Base-by-base conservation (phyloP, 1,140 invertebrate species). In the Tetragonula clypearis region DNA sequence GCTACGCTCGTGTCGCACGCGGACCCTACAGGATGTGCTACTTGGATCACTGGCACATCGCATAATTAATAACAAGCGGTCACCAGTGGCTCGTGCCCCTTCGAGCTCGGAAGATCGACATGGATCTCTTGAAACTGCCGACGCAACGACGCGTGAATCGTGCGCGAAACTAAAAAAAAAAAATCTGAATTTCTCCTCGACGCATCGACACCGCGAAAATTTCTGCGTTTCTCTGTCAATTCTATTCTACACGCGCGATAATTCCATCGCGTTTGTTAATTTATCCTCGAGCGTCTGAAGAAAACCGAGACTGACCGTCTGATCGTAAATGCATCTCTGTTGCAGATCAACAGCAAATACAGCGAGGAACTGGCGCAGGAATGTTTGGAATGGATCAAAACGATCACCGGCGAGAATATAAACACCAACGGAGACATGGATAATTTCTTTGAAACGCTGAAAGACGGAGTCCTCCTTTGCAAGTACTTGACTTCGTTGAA, bases 321-420 rank as follows among this genome's bases (percentile, higher is more conserved):
- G 15, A 75, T 60, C 26, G 19, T 6, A 26, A 86, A 89, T 81
- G 68, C 74, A 69, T 68, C 90, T 81, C 79, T 87, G 79, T 97
- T 97, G 41, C 96, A 99, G 98, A 98, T 99, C 85, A 98, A 98
- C 94, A 98, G 98, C 93, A 99, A 99, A 95, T 99, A 99, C 95
- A 99, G 97, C 93, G 98, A 98, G 94, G 97, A 98, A 92, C 96
- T 99, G 86, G 98, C 98, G 0, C 96, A 97, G 88, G 98, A 99
- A 96, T 97, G 97, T 90, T 95, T 99, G 91, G 97, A 98, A 95
- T 99, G 98, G 98, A 98, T 99, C 88, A 97, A 97, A 92, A 95
- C 95, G 21, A 96, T 99, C 66, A 98, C 97, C 4, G 97, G 96
- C 3, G 97, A 98, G 88, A 96, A 97, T 56, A 96, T 98, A 84